Evolutionary conservation across 2,797 vertebrate species (phyloP).

Genomic region (Pseudochromis fuscus): DNA sequence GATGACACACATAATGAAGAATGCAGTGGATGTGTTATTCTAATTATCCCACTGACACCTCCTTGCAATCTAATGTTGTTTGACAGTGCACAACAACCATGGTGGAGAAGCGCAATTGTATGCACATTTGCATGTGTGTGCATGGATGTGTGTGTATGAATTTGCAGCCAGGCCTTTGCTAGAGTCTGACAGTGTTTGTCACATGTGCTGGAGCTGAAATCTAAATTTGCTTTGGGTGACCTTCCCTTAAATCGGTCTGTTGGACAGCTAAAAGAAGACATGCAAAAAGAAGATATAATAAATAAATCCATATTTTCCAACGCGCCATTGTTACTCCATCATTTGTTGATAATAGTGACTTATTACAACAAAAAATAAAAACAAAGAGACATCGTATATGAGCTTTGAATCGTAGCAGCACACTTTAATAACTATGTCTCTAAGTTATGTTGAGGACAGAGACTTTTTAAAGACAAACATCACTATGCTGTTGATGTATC

Average conservation of each 20-base stretch:
- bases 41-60: slow-evolving; percentile 75
- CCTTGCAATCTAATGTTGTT: slow-evolving; percentile 72
- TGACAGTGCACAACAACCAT: slow-evolving; percentile 73
- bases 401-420: neutral
- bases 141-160: slow-evolving; percentile 28
- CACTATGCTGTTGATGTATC: neutral
- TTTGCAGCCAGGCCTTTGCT: slow-evolving; percentile 40
- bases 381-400: neutral
- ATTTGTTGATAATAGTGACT: neutral
- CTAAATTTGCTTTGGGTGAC: slow-evolving; percentile 46
- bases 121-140: slow-evolving; percentile 42
- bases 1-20: slow-evolving; percentile 81
- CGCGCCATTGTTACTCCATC: neutral
- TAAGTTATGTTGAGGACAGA: neutral
- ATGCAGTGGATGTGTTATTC: slow-evolving; percentile 77
- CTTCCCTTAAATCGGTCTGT: slow-evolving; percentile 47
- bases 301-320: neutral
- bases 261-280: neutral
- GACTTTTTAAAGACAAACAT: neutral
- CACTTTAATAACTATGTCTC: neutral
- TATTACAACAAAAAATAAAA: neutral
- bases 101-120: slow-evolving; percentile 47
- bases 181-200: slow-evolving; percentile 61
- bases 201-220: slow-evolving; percentile 50
- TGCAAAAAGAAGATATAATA: too few relatives aligned